These are phyloP conservation scores for Holothuria scabra DNA, from an alignment of 53 echinoderm and acorn worm species.

Conservation along the genomic window DNA sequence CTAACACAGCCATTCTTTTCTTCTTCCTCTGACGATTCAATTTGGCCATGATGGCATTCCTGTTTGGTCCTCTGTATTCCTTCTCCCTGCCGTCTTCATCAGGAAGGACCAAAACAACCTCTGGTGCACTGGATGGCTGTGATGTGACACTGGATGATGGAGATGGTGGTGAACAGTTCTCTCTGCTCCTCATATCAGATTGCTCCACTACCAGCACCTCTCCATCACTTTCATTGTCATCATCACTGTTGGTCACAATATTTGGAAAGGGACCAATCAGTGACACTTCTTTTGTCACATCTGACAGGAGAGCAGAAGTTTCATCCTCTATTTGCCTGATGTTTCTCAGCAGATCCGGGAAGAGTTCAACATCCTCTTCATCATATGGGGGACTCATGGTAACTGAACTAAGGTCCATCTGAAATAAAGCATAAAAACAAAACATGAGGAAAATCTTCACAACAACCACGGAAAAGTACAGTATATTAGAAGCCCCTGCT, in stretches of 20 bases:
- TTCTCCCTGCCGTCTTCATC: conserved; percentile 29
- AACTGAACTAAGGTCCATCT: conserved; percentile 33
- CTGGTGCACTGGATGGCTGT: not conserved
- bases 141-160: not conserved
- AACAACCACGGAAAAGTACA: no score
- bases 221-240: not conserved
- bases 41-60: conserved; percentile 80
- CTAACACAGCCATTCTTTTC: conserved; percentile 57
- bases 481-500: no score
- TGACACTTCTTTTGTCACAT: not conserved
- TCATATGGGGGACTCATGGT: conserved; percentile 73
- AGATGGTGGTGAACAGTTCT: not conserved
- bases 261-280: not conserved
- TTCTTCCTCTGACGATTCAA: conserved; percentile 78
- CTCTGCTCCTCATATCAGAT: not conserved
- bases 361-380: conserved; percentile 64
- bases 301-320: not conserved
- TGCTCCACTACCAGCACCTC: not conserved
- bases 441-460: not conserved
- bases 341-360: conserved; percentile 70
- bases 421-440: conserved; percentile 10
- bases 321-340: conserved; percentile 23
- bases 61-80: conserved; percentile 61
- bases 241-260: not conserved
- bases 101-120: conserved; percentile 19